Evolutionary conservation across 2,113 vertebrate species (phyloP).

Genomic region (Halcyon senegalensis): DNA sequence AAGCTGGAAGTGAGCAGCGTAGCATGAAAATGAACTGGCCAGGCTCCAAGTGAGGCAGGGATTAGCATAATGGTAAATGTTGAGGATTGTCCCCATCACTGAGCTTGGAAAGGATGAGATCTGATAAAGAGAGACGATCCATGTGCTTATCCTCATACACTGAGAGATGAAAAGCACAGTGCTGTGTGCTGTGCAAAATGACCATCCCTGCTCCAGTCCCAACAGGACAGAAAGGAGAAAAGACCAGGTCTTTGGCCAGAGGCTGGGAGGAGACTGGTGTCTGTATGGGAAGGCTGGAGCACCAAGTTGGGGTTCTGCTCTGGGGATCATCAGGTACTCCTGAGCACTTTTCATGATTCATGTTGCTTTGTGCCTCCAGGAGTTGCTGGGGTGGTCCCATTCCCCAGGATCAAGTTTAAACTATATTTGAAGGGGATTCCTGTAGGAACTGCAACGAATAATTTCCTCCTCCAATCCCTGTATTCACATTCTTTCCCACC

Average conservation of each 20-base stretch:
- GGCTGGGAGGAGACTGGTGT: neutral
- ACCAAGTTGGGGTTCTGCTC: accelerated
- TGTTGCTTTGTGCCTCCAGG: accelerated
- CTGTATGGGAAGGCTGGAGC: neutral
- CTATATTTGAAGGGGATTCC: neutral
- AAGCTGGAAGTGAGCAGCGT: slow-evolving; percentile 54
- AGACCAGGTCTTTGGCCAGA: neutral
- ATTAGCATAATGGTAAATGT: slow-evolving; percentile 54
- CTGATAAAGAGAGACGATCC: neutral
- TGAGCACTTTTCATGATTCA: neutral
- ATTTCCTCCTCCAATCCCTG: neutral
- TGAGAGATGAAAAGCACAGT: neutral
- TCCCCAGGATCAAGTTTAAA: neutral
- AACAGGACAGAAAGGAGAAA: neutral
- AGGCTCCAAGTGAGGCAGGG: slow-evolving; percentile 59
- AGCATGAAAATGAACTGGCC: slow-evolving; percentile 73
- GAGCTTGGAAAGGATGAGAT: neutral
- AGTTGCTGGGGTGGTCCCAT: neutral
- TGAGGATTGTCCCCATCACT: neutral
- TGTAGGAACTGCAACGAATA: neutral
- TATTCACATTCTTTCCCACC: neutral
- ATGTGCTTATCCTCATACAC: accelerated
- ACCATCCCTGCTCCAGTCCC: neutral
- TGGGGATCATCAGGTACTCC: neutral
- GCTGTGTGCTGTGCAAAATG: neutral